Base-by-base conservation (phyloP, 2,888 invertebrate genomes). In the Drosophila fungiperda region DNA sequence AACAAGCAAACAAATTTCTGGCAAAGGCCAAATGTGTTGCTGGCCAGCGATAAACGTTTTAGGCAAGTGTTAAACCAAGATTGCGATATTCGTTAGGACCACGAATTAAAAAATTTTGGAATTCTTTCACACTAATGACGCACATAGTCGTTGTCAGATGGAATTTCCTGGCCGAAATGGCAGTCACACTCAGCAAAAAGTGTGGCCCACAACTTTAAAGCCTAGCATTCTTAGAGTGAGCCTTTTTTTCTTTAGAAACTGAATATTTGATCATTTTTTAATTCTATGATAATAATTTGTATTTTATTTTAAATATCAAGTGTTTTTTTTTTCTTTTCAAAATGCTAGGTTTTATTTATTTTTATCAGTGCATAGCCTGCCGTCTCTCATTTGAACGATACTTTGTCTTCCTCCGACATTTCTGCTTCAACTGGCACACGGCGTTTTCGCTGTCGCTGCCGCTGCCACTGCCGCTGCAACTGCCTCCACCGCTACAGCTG, bases 401-500 rank as follows among this genome's bases (percentile, higher is more conserved):
- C 73, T 89, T 84, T 80, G 84, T 89, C 89, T 87, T 89, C 85
- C 84, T 87, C 59, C 79, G 64, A 59, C 61, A 70, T 78, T 76
- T 78, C 88, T 73, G 73, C 83, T 80, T 82, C 83, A 80, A 71
- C 80, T 82, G 88, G 76, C 85, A 73, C 74, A 69, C 63, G 64
- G 55, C 55, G 53, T 60, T 61, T 64, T 40, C 67, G 42, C 40
- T 64, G 73, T 40, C 38, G 62, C 63, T 49, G 17, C n/a, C 38
- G 1, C 60, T 63, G 55, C 58, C 57, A 53, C 59, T 72, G 54
- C 32, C 23, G 17, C 61, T 65, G 32, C 55, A 40, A 7, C 20
- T 20, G 45, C 45, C 45, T 4, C 45, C 45, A 15, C 45, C 53
- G 64, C 38, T 49, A 68, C 33, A 4, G 20, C 35, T 35, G 29